phyloP scores from a whole-genome alignment of 2,888 invertebrate genomes.

The Sylvicola cinctus region DNA sequence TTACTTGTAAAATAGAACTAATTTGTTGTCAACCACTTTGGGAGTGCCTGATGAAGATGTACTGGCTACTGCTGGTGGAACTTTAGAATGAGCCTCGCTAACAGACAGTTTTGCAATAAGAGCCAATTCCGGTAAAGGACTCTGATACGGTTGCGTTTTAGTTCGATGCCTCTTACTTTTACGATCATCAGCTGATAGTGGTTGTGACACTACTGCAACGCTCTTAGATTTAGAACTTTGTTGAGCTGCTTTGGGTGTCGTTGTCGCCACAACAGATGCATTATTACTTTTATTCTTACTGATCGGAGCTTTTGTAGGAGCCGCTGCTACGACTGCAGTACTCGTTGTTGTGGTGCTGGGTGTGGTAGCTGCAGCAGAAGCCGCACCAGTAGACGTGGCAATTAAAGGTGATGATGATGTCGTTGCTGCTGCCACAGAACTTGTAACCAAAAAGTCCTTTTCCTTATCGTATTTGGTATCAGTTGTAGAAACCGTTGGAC shows the following conservation, averaged over 20 bases:
- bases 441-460: too few species aligned
- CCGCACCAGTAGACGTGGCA: background rate
- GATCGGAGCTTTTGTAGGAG: constrained; percentile 6
- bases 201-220: too few species aligned
- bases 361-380: background rate
- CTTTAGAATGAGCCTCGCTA: constrained; percentile 31
- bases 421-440: constrained; percentile 3
- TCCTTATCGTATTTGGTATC: too few species aligned
- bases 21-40: constrained; percentile 51
- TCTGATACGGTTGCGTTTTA: constrained; percentile 51
- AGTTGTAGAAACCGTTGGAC: background rate
- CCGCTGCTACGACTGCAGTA: background rate
- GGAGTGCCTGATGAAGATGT: constrained; percentile 13
- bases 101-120: constrained; percentile 54
- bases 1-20: constrained; percentile 74
- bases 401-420: background rate
- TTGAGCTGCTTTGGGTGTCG: background rate
- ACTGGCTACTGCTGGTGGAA: too few species aligned
- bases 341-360: background rate
- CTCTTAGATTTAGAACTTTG: constrained; percentile 9
- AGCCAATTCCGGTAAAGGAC: constrained; percentile 57
- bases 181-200: constrained; percentile 11
- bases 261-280: background rate
- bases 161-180: constrained; percentile 16
- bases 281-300: constrained; percentile 5